These are phyloP conservation scores for Scophthalmus maximus DNA, from an alignment of 2,113 vertebrate genomes.

Conservation along the genomic window DNA sequence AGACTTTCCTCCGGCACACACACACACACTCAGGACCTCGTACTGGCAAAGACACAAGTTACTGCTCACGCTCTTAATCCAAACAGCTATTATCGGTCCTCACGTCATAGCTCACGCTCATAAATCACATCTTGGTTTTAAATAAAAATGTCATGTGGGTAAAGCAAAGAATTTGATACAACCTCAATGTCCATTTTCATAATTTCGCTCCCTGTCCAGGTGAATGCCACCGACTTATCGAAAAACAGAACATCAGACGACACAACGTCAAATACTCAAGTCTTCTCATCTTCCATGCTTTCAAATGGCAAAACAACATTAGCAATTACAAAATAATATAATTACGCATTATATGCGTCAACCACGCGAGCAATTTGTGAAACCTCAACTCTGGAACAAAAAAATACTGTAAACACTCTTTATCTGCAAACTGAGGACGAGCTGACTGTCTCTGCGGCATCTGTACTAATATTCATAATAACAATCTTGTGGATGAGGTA, in stretches of 20 bases:
- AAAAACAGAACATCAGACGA: constrained; percentile 11
- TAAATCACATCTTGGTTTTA: constrained; percentile 44
- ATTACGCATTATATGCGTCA: constrained; percentile 41
- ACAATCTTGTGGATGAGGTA: neutral
- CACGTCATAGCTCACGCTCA: constrained; percentile 37
- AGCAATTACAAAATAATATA: constrained; percentile 39
- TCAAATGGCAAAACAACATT: constrained; percentile 37
- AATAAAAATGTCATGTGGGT: constrained; percentile 21
- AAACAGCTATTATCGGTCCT: constrained; percentile 48
- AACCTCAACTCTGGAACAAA: constrained; percentile 31
- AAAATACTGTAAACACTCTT: constrained; percentile 15
- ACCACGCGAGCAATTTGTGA: constrained; percentile 10
- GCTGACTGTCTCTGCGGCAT: neutral
- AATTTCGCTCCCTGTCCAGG: neutral
- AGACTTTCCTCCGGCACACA: constrained; percentile 28
- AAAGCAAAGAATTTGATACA: constrained; percentile 11
- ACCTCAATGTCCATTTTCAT: constrained; percentile 32
- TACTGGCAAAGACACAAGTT: constrained; percentile 39
- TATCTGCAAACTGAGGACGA: constrained; percentile 18
- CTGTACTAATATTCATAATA: neutral
- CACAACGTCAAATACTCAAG: constrained; percentile 11
- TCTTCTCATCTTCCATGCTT: constrained; percentile 55
- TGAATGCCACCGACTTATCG: constrained; percentile 7
- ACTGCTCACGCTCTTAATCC: constrained; percentile 50
- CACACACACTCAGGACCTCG: neutral